Percentiles rank a stretch among this genome's conserved stretches.
Evolutionary conservation across 2,797 vertebrate species (phyloP).

Genomic region (Poeciliopsis infans): DNA sequence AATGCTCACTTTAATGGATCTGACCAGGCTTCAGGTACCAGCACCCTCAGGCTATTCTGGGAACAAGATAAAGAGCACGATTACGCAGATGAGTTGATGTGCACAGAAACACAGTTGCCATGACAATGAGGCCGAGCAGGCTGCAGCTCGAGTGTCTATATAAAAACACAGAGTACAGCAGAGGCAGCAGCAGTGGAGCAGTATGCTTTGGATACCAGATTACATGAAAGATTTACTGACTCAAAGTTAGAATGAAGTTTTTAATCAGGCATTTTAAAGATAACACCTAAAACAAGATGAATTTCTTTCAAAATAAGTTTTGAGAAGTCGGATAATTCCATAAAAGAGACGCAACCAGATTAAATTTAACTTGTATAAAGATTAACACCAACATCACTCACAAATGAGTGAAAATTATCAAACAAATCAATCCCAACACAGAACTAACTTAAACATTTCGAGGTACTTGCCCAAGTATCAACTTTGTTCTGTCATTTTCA

Average conservation of each 20-base stretch:
- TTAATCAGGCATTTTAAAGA: not conserved
- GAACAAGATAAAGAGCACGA: constrained; percentile 56
- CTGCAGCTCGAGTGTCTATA: constrained; percentile 39
- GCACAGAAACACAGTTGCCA: constrained; percentile 56
- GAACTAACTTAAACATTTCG: not conserved
- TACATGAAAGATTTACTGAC: not conserved
- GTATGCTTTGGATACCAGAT: constrained; percentile 12
- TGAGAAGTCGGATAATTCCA: not conserved
- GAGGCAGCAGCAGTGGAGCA: constrained; percentile 1
- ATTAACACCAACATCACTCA: not conserved
- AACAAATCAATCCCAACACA: not conserved
- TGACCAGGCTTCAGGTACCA: constrained; percentile 51
- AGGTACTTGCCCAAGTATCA: no score
- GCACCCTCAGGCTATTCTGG: constrained; percentile 64
- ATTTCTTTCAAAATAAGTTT: not conserved
- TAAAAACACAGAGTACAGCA: constrained; percentile 25
- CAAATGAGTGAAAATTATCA: not conserved
- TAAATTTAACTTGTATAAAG: not conserved
- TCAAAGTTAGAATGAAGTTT: not conserved
- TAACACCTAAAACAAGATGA: not conserved
- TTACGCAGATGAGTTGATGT: constrained; percentile 55
- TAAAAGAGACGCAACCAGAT: not conserved
- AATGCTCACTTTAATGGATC: constrained; percentile 39
- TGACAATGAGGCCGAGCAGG: constrained; percentile 53
- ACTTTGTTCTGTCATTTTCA: not conserved